Evolutionary conservation across 2,113 vertebrate genomes (phyloP).

Genomic region (Sturnus vulgaris): DNA sequence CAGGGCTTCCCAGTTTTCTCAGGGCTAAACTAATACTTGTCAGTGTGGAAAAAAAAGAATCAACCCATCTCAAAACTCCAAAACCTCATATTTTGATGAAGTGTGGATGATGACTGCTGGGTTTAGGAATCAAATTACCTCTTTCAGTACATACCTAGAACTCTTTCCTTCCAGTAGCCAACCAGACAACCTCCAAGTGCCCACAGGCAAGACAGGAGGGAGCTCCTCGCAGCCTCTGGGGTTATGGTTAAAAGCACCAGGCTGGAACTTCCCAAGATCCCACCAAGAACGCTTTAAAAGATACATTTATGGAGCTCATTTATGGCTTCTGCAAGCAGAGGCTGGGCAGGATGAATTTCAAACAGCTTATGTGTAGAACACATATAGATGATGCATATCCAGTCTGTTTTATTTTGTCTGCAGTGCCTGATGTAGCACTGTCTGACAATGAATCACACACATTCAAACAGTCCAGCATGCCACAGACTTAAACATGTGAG

Average conservation of each 20-base stretch:
- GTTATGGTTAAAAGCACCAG: not conserved
- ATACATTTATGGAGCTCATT: not conserved
- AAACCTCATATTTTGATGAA: not conserved
- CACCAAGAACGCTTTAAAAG: not conserved
- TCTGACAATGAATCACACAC: constrained; percentile 35
- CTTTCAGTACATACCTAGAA: not conserved
- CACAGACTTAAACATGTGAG: not conserved
- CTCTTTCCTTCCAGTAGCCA: not conserved
- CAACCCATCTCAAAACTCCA: not conserved
- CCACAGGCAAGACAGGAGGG: not conserved
- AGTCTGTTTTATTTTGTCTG: constrained; percentile 25
- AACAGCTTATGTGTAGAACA: not conserved
- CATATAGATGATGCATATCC: not conserved
- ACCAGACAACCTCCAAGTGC: not conserved
- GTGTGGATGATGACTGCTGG: not conserved
- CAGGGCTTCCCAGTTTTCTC: not conserved
- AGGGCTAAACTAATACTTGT: not conserved
- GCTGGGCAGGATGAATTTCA: constrained; percentile 1
- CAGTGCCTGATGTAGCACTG: constrained; percentile 13
- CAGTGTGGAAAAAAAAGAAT: not conserved
- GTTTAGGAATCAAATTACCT: not conserved
- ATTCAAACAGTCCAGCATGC: not conserved
- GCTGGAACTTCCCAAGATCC: not conserved
- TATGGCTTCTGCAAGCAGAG: not conserved
- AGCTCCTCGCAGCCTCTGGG: not conserved